Evolutionary conservation across 2,888 invertebrate genomes (phyloP).

Genomic region (Zeuzera pyrina): DNA sequence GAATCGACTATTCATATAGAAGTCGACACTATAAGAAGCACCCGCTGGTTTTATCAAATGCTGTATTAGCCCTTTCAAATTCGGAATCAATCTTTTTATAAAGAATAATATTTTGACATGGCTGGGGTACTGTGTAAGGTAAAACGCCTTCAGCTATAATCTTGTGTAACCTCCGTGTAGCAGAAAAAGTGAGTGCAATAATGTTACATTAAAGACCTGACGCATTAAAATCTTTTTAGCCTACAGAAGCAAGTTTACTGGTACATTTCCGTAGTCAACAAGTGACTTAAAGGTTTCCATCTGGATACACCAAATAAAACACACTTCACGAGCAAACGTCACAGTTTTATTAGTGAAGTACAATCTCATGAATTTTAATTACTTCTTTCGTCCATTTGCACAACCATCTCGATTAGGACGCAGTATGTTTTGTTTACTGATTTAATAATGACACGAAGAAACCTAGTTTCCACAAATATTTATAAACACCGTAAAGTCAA

Average conservation of each 20-base stretch:
- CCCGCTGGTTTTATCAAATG: constrained; percentile 70
- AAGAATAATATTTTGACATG: constrained; percentile 63
- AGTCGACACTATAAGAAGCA: constrained; percentile 39
- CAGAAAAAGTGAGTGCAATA: constrained; percentile 3
- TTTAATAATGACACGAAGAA: constrained; percentile 32
- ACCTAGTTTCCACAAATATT: constrained; percentile 34
- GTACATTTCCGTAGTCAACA: constrained; percentile 1
- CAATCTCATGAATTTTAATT: constrained; percentile 13
- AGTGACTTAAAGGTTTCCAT: constrained; percentile 3
- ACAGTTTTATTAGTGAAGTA: constrained; percentile 1
- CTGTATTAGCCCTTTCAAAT: constrained; percentile 55
- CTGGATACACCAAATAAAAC: background rate
- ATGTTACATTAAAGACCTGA: too few relatives aligned
- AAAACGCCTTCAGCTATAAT: background rate
- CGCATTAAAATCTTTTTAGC: background rate
- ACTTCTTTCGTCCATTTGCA: constrained; percentile 20
- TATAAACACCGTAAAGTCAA: too few relatives aligned
- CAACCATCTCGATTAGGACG: constrained; percentile 24
- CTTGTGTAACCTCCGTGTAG: constrained; percentile 4
- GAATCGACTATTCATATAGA: constrained; percentile 53
- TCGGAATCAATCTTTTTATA: constrained; percentile 43
- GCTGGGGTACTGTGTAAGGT: constrained; percentile 42
- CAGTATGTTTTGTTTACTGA: constrained; percentile 25
- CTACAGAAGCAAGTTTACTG: background rate
- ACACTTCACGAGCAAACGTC: constrained; percentile 9